A percentile compares a stretch with the other conserved stretches of the same genome.
phyloP scores from a whole-genome alignment of 30 jellyfish, hydroid and myxozoan genomes.

The Aurelia sp. region DNA sequence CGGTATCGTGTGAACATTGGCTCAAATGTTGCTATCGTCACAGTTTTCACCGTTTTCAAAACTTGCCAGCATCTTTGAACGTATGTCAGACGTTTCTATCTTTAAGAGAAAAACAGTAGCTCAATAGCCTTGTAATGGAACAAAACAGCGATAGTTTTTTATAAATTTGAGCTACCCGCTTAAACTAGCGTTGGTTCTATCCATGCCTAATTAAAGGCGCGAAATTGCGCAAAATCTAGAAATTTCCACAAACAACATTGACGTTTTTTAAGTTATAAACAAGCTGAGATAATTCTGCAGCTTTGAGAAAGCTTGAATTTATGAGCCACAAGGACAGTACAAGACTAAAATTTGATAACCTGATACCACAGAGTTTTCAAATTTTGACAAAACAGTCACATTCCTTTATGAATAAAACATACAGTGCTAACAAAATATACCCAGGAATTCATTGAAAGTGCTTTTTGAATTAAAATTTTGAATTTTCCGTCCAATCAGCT shows the following conservation, averaged over 20 bases:
- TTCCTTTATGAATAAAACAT: constrained; percentile 27
- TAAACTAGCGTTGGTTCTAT: too few relatives aligned
- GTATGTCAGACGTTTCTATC: too few relatives aligned
- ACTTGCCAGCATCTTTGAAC: too few relatives aligned
- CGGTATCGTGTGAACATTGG: too few relatives aligned
- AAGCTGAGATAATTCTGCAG: constrained; percentile 27
- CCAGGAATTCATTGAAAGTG: constrained; percentile 32
- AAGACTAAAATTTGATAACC: constrained; percentile 16
- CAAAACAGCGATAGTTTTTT: too few relatives aligned
- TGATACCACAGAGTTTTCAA: constrained; percentile 21
- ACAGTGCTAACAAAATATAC: constrained; percentile 14
- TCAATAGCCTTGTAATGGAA: too few relatives aligned
- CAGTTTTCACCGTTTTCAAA: too few relatives aligned
- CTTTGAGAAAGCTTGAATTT: neutral
- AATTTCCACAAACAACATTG: neutral
- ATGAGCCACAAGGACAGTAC: too few relatives aligned
- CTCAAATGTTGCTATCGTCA: too few relatives aligned
- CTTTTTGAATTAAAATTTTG: neutral
- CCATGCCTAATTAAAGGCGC: neutral
- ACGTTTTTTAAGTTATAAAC: neutral
- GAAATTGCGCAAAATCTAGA: constrained; percentile 5
- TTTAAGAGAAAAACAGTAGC: too few relatives aligned
- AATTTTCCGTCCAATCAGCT: constrained; percentile 35
- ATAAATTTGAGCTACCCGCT: too few relatives aligned
- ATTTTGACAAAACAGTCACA: constrained; percentile 32